These are phyloP conservation scores for Diogma glabrata DNA, from an alignment of 2,888 invertebrate species.

Conservation along the genomic window DNA sequence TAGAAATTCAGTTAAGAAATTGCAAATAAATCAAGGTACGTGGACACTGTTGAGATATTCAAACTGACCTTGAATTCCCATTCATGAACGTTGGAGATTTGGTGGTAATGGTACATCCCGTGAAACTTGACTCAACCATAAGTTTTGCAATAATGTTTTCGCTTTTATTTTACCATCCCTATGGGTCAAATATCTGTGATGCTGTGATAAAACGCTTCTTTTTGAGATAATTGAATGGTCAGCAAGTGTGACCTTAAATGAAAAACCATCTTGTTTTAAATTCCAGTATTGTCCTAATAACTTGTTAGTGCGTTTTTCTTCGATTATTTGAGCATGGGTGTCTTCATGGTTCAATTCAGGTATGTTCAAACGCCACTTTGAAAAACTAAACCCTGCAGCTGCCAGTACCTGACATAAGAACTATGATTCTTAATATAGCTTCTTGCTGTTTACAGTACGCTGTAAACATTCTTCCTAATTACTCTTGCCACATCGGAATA, in stretches of 20 bases:
- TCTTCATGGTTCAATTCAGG: too few relatives aligned
- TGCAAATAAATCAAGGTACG: neutral
- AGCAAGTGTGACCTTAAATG: neutral
- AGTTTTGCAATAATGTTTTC: neutral
- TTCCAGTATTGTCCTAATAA: neutral
- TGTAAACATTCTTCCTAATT: too few relatives aligned
- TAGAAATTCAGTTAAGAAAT: neutral
- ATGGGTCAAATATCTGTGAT: too few relatives aligned
- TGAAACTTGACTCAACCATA: neutral
- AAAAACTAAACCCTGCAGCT: slow-evolving; percentile 13
- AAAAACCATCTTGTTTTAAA: neutral
- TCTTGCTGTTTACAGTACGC: too few relatives aligned
- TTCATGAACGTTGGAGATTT: neutral
- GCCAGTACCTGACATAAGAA: slow-evolving; percentile 13
- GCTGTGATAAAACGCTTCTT: too few relatives aligned
- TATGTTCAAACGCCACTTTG: slow-evolving; percentile 18
- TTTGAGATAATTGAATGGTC: too few relatives aligned
- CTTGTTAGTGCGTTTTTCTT: neutral
- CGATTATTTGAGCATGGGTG: neutral
- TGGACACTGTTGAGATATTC: neutral
- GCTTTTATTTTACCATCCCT: too few relatives aligned
- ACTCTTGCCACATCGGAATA: slow-evolving; percentile 17
- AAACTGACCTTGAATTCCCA: neutral
- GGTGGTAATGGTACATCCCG: neutral
- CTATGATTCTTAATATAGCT: slow-evolving; percentile 13